Base-by-base conservation (phyloP, 2,113 vertebrate genomes). In the Hemiscyllium ocellatum region DNA sequence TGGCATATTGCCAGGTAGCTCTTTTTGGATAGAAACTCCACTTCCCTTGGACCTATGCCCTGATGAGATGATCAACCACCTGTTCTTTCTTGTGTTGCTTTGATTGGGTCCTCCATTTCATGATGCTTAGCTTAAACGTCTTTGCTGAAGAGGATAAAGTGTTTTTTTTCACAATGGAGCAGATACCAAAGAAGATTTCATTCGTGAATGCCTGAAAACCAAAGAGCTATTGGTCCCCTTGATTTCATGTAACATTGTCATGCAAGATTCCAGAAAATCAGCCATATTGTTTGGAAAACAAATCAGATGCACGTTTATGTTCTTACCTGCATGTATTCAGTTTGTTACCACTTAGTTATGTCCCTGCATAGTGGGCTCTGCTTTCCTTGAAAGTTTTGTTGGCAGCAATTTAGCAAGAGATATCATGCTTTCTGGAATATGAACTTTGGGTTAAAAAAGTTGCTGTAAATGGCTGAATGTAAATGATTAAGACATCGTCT, bases 61-160 rank as follows among this genome's bases (percentile, higher is more conserved):
- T 66, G 37, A 65, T 94, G 90, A 0, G 33, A 94, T 94, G n/a
- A n/a, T 68, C 33, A 20, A 66, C 65, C 65, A 94, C n/a, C 90
- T 94, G 56, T 94, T 68, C 90, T 68, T 29, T 94, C 50, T 94
- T 68, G n/a, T 68, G 65, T 19, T 68, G 56, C 65, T 94, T 94
- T 68, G 65, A 65, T 37, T 66, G 33, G 26, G 6, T 68, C 1
- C n/a, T 66, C 65, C n/a, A 42, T 15, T 68, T 13, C 1, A 65
- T 61, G 42, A 91, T 66, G 13, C 76, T 52, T 90, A 94, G 90
- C 24, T 68, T 94, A 37, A 68, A 94, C 2, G 19, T 68, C 56
- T 94, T 94, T 94, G n/a, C 86, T 56, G 26, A 24, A 52, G 50
- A 94, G n/a, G 65, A 10, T 94, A 13, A 13, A 13, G 8, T 33